Percentiles rank a stretch among this genome's conserved stretches.
Conservation (phyloP, 2,888 invertebrate species). For the Ormyrus rosae region DNA sequence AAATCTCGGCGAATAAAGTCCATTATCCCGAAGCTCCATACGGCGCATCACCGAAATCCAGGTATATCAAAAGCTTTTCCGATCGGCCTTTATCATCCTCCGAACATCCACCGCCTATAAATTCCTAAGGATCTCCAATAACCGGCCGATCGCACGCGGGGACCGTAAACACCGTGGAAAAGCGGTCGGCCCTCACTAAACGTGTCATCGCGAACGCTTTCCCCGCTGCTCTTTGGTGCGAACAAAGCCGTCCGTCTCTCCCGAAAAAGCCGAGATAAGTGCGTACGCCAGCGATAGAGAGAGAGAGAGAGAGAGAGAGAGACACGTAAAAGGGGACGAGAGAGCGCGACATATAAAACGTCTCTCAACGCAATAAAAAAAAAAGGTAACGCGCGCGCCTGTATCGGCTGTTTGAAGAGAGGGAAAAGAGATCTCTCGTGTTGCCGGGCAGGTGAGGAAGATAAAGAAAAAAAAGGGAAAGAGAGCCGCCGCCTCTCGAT, state of each 20-base stretch:
- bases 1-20: no score
- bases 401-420: conserved; percentile 12
- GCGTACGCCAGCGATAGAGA: not conserved
- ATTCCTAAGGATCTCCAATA: no score
- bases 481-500: conserved; percentile 20
- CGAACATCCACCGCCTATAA: no score
- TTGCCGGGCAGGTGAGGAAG: conserved; percentile 49
- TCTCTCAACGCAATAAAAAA: no score
- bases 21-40: no score
- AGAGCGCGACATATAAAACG: conserved; percentile 3
- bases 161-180: no score
- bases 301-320: conserved; percentile 8
- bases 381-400: not conserved
- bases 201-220: conserved; percentile 19
- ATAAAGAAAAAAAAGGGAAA: conserved; percentile 42
- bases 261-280: conserved; percentile 17
- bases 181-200: not conserved
- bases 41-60: no score
- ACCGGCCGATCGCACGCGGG: no score
- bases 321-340: not conserved
- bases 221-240: not conserved
- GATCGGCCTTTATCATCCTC: no score
- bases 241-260: conserved; percentile 13
- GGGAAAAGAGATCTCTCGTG: conserved; percentile 17
- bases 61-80: no score